Percentiles rank a stretch among this genome's conserved stretches.
phyloP scores from a whole-genome alignment of 2,888 invertebrate genomes.

The Leptinotarsa juncta region DNA sequence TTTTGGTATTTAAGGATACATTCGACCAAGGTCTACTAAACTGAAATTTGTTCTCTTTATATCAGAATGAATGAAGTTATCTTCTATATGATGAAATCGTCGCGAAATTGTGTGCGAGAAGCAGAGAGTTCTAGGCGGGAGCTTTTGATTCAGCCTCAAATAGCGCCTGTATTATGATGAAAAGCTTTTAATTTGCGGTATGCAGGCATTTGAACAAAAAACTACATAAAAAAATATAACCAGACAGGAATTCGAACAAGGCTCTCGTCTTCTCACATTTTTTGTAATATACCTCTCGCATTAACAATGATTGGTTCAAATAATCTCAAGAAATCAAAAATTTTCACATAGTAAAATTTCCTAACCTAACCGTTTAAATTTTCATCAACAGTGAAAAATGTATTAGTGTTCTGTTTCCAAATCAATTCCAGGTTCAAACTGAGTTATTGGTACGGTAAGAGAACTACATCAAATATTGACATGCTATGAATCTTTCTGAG shows the following conservation, averaged over 20 bases:
- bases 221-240: neutral
- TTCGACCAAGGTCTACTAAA: too few species aligned
- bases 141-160: constrained; percentile 33
- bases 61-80: too few species aligned
- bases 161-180: too few species aligned
- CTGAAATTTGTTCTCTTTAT: too few species aligned
- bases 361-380: constrained; percentile 11
- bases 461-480: constrained; percentile 1
- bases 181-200: too few species aligned
- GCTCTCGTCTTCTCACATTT: constrained; percentile 32
- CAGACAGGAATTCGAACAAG: constrained; percentile 34
- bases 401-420: constrained; percentile 37
- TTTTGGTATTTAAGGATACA: too few species aligned
- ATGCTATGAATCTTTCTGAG: constrained; percentile 15
- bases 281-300: constrained; percentile 41
- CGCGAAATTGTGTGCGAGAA: constrained; percentile 21
- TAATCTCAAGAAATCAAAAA: constrained; percentile 44
- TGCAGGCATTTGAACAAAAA: too few species aligned
- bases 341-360: constrained; percentile 37
- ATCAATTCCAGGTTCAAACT: constrained; percentile 1
- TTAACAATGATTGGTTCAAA: constrained; percentile 37
- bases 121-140: constrained; percentile 34
- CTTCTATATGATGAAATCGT: too few species aligned
- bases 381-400: constrained; percentile 31
- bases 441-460: neutral